phyloP scores from a whole-genome alignment of 2,113 vertebrate genomes.

The Okapia johnstoni region DNA sequence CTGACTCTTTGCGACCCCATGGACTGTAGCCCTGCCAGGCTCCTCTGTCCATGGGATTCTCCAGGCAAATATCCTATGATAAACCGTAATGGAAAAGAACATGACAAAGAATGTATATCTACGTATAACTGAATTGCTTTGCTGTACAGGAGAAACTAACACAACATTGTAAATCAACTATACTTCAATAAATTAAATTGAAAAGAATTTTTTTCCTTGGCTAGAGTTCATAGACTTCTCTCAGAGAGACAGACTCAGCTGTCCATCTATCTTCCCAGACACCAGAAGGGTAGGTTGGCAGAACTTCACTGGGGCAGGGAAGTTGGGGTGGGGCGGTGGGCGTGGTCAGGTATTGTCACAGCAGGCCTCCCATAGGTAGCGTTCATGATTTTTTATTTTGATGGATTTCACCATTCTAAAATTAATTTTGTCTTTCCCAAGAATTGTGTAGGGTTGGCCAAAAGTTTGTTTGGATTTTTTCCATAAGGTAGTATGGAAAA shows the following conservation, averaged over 20 bases:
- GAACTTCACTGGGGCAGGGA: accelerated
- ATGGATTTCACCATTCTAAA: not conserved
- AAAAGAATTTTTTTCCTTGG: not conserved
- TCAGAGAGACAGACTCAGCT: not conserved
- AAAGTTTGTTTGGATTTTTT: not conserved
- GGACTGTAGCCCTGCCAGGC: not conserved
- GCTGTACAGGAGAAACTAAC: not conserved
- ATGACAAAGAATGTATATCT: not conserved
- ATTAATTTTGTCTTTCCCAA: not conserved
- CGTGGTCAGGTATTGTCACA: not conserved
- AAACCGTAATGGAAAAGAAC: not conserved
- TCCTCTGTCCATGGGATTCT: not conserved
- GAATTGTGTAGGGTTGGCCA: not conserved
- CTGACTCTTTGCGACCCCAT: not conserved
- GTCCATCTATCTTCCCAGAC: not conserved
- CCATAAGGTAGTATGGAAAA: not conserved
- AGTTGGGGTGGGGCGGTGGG: accelerated
- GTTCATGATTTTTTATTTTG: not conserved
- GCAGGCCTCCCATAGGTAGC: not conserved
- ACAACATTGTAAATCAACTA: not conserved
- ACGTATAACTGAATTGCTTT: not conserved
- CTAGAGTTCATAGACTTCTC: not conserved
- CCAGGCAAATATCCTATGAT: not conserved
- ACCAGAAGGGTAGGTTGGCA: not conserved
- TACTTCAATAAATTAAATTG: not conserved